Conservation (phyloP, 2,888 invertebrate species). For the Tetheella fluctuosa region DNA sequence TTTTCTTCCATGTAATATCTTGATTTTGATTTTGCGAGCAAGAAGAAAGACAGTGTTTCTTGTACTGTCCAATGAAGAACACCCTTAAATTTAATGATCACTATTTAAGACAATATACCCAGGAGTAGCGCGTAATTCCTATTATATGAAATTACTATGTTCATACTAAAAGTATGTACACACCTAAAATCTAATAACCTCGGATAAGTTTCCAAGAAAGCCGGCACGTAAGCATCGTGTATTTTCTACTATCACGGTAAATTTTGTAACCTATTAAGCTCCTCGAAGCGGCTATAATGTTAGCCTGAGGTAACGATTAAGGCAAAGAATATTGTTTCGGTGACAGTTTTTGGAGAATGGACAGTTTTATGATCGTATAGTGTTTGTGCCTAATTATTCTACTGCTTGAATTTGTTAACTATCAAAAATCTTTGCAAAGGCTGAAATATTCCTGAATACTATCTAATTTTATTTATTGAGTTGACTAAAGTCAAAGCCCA, state of each 20-base stretch:
- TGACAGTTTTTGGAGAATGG: slow-evolving; percentile 40
- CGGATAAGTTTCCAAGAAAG: slow-evolving; percentile 70
- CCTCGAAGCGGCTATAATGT: slow-evolving; percentile 81
- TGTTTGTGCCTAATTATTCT: neutral
- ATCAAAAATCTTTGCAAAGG: too few species aligned
- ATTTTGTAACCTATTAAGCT: slow-evolving; percentile 83
- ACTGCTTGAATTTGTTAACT: too few species aligned
- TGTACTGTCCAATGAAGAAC: too few species aligned
- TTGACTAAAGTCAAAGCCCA: too few species aligned
- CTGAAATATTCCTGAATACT: too few species aligned
- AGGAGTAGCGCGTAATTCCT: neutral
- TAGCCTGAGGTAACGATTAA: slow-evolving; percentile 82
- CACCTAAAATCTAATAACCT: slow-evolving; percentile 70
- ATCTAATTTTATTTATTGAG: too few species aligned
- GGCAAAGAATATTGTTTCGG: slow-evolving; percentile 65
- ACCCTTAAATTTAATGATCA: neutral
- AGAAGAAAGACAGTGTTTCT: too few species aligned
- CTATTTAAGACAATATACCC: neutral
- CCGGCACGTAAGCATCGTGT: slow-evolving; percentile 78
- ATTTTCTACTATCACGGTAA: slow-evolving; percentile 81
- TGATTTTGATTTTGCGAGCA: too few species aligned
- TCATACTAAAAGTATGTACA: slow-evolving; percentile 53
- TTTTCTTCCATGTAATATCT: too few species aligned
- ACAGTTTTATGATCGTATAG: slow-evolving; percentile 20
- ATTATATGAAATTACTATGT: neutral